A percentile compares a stretch with the other conserved stretches of the same genome.
Conservation (phyloP, 2,113 vertebrate species). For the Muscicapa adusta region DNA sequence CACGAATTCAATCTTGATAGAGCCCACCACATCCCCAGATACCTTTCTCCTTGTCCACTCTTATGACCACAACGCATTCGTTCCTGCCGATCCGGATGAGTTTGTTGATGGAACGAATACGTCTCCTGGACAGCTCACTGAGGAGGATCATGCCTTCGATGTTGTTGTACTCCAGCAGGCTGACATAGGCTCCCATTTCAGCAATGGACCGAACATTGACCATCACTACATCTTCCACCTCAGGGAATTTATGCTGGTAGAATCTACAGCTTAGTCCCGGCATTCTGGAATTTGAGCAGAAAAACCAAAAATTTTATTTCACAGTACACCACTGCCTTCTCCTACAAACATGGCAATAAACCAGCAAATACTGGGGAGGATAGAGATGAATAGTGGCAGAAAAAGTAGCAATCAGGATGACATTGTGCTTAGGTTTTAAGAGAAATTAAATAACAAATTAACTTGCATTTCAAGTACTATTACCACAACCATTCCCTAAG, state of each 20-base stretch:
- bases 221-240: slow-evolving; percentile 99
- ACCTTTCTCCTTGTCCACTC: slow-evolving; percentile 99
- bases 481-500: neutral
- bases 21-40: neutral
- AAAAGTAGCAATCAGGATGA: neutral
- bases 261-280: slow-evolving; percentile 96
- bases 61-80: slow-evolving; percentile 95
- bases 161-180: slow-evolving; percentile 97
- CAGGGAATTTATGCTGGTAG: slow-evolving; percentile 97
- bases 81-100: slow-evolving; percentile 97
- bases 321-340: neutral
- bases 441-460: neutral
- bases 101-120: slow-evolving; percentile 98
- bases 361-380: neutral
- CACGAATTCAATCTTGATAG: accelerated
- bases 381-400: neutral
- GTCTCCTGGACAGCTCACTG: slow-evolving; percentile 92
- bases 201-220: slow-evolving; percentile 97
- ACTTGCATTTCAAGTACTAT: neutral
- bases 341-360: neutral
- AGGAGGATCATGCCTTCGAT: slow-evolving; percentile 99
- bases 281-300: slow-evolving; percentile 80
- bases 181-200: slow-evolving; percentile 98
- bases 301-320: neutral
- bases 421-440: neutral